Evolutionary conservation across 2,113 vertebrate species (phyloP).

Genomic region (Corapipo altera): DNA sequence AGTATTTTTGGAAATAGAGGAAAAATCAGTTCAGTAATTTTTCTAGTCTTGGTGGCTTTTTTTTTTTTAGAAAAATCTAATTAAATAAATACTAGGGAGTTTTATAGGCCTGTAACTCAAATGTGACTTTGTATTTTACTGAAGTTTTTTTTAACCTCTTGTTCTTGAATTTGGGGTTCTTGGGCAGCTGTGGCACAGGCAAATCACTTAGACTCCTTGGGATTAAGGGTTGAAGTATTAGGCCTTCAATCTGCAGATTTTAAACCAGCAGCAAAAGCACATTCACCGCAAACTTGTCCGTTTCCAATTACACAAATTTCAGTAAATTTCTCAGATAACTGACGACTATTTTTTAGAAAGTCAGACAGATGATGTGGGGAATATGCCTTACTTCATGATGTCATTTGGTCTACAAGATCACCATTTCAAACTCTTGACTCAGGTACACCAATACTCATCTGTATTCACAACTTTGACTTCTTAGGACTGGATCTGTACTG

Average conservation of each 20-base stretch:
- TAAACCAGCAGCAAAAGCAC: neutral
- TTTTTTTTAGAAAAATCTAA: neutral
- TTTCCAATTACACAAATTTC: neutral
- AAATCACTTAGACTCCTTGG: neutral
- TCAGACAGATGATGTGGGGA: neutral
- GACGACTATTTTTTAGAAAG: neutral
- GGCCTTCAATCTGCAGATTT: neutral
- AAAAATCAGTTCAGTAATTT: conserved; percentile 1
- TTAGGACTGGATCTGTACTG: neutral
- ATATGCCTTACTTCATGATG: neutral
- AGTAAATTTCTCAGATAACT: neutral
- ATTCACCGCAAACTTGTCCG: neutral
- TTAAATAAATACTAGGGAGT: neutral
- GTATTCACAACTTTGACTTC: neutral
- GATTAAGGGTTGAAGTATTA: neutral
- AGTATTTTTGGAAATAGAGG: neutral
- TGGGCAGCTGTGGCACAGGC: neutral
- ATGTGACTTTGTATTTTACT: neutral
- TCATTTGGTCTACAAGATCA: neutral
- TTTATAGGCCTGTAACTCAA: neutral
- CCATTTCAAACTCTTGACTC: neutral
- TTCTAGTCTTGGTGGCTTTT: neutral
- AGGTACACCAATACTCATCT: neutral
- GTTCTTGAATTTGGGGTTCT: neutral
- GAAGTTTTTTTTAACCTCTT: neutral